phyloP scores from a whole-genome alignment of 2,113 vertebrate species.

The Stigmatopora nigra region DNA sequence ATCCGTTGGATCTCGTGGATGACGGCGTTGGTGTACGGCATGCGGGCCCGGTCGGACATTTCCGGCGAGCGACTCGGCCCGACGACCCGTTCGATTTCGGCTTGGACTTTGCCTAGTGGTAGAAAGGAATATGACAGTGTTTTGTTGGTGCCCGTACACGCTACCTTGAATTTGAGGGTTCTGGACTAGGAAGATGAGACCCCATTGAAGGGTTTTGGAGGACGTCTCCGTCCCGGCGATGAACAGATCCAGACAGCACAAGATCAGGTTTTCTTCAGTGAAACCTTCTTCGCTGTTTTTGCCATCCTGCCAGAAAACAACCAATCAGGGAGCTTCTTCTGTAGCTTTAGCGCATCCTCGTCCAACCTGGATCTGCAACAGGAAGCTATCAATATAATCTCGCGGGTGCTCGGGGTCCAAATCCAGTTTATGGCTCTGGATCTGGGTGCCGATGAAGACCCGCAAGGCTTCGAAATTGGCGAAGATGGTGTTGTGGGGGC shows the following conservation, averaged over 20 bases:
- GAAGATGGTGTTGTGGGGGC: slow-evolving; percentile 70
- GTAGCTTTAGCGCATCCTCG: too few relatives aligned
- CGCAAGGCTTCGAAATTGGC: slow-evolving; percentile 48
- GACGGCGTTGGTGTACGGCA: slow-evolving; percentile 79
- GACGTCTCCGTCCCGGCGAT: slow-evolving; percentile 88
- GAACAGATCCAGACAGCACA: slow-evolving; percentile 82
- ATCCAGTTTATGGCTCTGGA: slow-evolving; percentile 72
- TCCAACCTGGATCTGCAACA: slow-evolving; percentile 71
- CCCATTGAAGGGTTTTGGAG: slow-evolving; percentile 83
- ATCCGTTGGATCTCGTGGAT: slow-evolving; percentile 81
- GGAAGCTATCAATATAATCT: slow-evolving; percentile 80
- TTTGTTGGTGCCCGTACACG: slow-evolving; percentile 4
- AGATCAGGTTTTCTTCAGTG: slow-evolving; percentile 72
- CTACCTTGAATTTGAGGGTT: slow-evolving; percentile 79
- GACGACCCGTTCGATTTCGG: slow-evolving; percentile 65
- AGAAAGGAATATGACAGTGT: neutral
- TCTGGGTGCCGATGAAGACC: slow-evolving; percentile 45
- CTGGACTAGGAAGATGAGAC: slow-evolving; percentile 78
- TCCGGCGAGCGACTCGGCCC: slow-evolving; percentile 55
- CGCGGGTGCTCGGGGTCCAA: slow-evolving; percentile 65
- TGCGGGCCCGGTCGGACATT: slow-evolving; percentile 64
- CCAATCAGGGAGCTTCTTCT: neutral
- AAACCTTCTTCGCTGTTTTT: slow-evolving; percentile 50
- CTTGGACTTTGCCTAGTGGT: slow-evolving; percentile 59
- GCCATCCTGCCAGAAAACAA: slow-evolving; percentile 21